Evolutionary conservation across 2,888 invertebrate genomes (phyloP).

Genomic region (Onthophagus sagittarius): DNA sequence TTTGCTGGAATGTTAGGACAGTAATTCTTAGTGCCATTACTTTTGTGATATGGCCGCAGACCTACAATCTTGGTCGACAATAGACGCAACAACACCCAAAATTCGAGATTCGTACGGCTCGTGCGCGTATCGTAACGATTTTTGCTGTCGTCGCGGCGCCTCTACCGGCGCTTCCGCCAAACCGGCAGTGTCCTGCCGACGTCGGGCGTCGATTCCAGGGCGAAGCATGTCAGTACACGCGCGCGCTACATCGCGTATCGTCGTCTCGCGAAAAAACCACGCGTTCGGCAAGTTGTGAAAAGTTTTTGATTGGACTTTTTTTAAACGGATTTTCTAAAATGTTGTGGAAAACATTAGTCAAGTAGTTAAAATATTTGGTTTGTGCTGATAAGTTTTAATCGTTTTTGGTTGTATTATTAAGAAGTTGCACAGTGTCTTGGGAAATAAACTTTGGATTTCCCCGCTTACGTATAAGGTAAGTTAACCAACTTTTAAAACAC

Average conservation of each 20-base stretch:
- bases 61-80: slow-evolving; percentile 22
- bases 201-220: slow-evolving; percentile 45
- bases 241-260: slow-evolving; percentile 39
- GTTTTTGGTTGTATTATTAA: not conserved
- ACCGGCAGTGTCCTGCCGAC: slow-evolving; percentile 45
- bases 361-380: not conserved
- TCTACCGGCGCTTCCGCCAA: slow-evolving; percentile 37
- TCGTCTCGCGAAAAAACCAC: slow-evolving; percentile 24
- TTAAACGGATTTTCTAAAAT: not conserved
- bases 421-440: not conserved
- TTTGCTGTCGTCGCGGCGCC: slow-evolving; percentile 41
- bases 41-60: not conserved
- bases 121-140: slow-evolving; percentile 49
- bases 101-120: slow-evolving; percentile 28
- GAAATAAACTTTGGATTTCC: not conserved
- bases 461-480: not conserved
- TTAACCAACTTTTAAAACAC: not conserved
- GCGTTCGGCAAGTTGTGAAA: slow-evolving; percentile 7
- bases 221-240: slow-evolving; percentile 43
- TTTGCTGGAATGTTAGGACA: not conserved
- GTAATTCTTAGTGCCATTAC: not conserved
- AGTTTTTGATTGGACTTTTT: not conserved
- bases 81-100: slow-evolving; percentile 16
- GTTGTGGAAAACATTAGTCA: not conserved
- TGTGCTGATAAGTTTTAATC: not conserved